Evolutionary conservation across 2,113 vertebrate genomes (phyloP), one percentile per base, ranked within the genome.

Genomic region (Ariopsis seemanni): DNA sequence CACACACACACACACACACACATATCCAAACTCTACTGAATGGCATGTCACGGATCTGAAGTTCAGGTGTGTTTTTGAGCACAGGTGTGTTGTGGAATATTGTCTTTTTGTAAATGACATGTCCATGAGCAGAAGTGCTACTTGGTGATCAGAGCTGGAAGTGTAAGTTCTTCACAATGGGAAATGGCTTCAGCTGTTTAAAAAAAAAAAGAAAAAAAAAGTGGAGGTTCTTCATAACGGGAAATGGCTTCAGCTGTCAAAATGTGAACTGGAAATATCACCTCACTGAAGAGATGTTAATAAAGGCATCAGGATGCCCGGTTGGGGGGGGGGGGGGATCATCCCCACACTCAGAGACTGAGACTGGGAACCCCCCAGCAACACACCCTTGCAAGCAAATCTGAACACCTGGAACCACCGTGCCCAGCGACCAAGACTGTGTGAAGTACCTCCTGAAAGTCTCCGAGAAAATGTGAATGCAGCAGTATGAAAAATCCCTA

Each of bases 171-270:
- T 86, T 92, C 90, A 95, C 92, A 71, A 93, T 94, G 77, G 97
- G 93, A 93, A 97, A 96, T 0, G 96, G 95, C 88, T 96, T 96
- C 82, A 97, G 91, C 34, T 42, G 34, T 3, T 42, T 42, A 42
- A 42, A 42, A 42, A 42, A 42, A 34, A 34, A 42, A 96, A 95
- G 82, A 42, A 42, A 42, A 42, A 34, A 34, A 42, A 96, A 95
- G 82, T 96, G 97, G 89, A 92, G 96, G 63, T 93, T 87, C n/a
- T 86, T 92, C 90, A 95, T 92, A 71, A 93, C 94, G 77, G 97
- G 93, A 93, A 97, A 96, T 0, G 96, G 95, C 88, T 96, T 96
- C 82, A 97, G 91, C 97, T 99, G 82, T 77, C 90, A 85, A 4
- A 52, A 84, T 58, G 17, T 14, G 22, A 58, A 58, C 17, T 9